phyloP scores from a whole-genome alignment of 2,113 vertebrate genomes.

The Etia nguti region DNA sequence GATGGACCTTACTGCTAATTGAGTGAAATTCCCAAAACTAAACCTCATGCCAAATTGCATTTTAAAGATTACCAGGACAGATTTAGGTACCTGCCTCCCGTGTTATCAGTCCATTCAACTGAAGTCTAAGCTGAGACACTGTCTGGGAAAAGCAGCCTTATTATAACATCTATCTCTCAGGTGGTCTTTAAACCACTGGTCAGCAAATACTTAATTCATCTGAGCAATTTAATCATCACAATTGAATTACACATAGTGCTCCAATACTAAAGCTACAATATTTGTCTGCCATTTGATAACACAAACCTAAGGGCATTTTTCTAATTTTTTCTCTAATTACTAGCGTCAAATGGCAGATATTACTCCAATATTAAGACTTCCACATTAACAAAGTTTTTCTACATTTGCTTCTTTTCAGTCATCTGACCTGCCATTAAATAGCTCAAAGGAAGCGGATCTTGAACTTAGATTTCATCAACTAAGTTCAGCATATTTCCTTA shows the following conservation, averaged over 20 bases:
- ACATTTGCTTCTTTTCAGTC: too few relatives aligned
- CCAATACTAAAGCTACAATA: neutral
- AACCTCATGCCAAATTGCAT: neutral
- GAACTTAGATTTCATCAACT: accelerated
- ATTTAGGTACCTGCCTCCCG: neutral
- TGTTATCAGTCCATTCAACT: neutral
- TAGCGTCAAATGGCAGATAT: neutral
- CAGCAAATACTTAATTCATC: too few relatives aligned
- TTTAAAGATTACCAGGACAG: accelerated
- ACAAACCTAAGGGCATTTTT: neutral
- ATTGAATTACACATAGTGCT: neutral
- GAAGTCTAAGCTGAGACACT: neutral
- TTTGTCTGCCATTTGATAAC: neutral
- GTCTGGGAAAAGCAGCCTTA: neutral
- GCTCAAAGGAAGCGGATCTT: neutral
- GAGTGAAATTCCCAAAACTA: neutral
- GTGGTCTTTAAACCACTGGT: too few relatives aligned
- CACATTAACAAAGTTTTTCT: too few relatives aligned
- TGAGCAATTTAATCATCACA: neutral
- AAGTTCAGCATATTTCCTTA: neutral
- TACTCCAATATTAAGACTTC: neutral
- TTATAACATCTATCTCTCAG: too few relatives aligned
- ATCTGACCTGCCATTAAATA: neutral
- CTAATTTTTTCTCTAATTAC: neutral
- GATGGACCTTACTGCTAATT: neutral